A percentile compares a stretch with the other conserved stretches of the same genome.
These are phyloP conservation scores for Saxidomus purpurata DNA, from an alignment of 1,140 invertebrate genomes.

Conservation along the genomic window DNA sequence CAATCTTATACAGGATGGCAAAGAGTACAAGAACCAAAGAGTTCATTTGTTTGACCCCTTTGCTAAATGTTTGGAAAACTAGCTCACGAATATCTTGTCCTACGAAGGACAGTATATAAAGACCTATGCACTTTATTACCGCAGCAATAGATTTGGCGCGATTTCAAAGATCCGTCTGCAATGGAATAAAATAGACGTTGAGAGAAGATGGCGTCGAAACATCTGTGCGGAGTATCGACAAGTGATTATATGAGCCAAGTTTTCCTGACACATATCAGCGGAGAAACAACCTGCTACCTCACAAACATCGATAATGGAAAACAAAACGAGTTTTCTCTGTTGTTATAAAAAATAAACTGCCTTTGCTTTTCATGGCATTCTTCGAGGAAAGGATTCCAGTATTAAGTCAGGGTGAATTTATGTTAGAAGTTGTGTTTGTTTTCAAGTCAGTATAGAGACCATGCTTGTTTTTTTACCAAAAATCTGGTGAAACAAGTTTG, in stretches of 20 bases:
- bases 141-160: constrained; percentile 39
- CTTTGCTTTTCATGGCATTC: neutral
- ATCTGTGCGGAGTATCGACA: constrained; percentile 47
- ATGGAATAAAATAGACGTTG: constrained; percentile 2
- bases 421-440: neutral
- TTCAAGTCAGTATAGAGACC: neutral
- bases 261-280: constrained; percentile 55
- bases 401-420: neutral
- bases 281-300: constrained; percentile 53
- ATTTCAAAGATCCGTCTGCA: constrained; percentile 53
- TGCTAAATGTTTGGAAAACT: too few species aligned
- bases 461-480: neutral
- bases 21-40: too few species aligned
- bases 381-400: neutral
- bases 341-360: neutral
- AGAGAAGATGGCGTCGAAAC: constrained; percentile 62
- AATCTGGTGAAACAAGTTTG: too few species aligned
- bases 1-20: too few species aligned
- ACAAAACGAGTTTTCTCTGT: constrained; percentile 35
- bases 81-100: too few species aligned
- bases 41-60: too few species aligned
- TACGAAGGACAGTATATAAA: too few species aligned
- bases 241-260: constrained; percentile 42
- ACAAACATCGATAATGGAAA: constrained; percentile 15
- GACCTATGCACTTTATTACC: constrained; percentile 8